Percentiles rank a stretch among this genome's conserved stretches.
These are phyloP conservation scores for Eufriesea mexicana DNA, from an alignment of 1,140 invertebrate genomes.

Conservation along the genomic window DNA sequence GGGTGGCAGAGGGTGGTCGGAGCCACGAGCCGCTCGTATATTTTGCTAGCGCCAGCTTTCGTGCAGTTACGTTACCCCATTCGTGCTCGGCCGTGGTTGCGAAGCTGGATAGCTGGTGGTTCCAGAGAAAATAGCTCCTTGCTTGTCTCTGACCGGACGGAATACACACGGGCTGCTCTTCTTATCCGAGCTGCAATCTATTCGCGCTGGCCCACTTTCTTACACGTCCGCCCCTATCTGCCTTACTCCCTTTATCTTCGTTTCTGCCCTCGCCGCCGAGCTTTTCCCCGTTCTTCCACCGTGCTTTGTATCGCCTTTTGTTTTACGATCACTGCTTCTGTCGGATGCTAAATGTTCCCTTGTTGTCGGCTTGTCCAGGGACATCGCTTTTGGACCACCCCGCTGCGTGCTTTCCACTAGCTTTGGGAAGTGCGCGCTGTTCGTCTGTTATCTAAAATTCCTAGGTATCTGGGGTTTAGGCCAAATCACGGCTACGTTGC, in stretches of 20 bases:
- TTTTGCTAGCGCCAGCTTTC: constrained; percentile 61
- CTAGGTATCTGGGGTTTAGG: no score
- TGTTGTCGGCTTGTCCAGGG: no score
- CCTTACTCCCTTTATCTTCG: constrained; percentile 29
- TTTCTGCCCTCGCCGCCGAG: neutral
- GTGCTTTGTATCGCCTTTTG: neutral
- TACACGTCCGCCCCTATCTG: constrained; percentile 36
- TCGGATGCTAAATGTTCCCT: neutral
- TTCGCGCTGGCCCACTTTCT: constrained; percentile 57
- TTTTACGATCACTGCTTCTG: neutral
- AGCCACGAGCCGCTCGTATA: constrained; percentile 65
- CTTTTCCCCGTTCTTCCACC: constrained; percentile 19
- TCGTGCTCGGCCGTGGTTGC: constrained; percentile 47
- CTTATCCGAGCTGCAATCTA: constrained; percentile 50
- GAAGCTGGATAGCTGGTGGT: constrained; percentile 42
- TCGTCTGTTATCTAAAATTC: no score
- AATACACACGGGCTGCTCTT: constrained; percentile 46
- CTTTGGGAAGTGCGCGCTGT: no score
- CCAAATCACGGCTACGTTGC: no score
- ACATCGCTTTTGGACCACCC: neutral
- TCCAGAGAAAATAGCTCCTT: constrained; percentile 54
- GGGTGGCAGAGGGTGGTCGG: no score
- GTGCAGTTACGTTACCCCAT: constrained; percentile 60
- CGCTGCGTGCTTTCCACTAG: no score
- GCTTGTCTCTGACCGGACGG: constrained; percentile 48